Conservation (phyloP, 2,888 invertebrate genomes). For the Dasypolia templi region DNA sequence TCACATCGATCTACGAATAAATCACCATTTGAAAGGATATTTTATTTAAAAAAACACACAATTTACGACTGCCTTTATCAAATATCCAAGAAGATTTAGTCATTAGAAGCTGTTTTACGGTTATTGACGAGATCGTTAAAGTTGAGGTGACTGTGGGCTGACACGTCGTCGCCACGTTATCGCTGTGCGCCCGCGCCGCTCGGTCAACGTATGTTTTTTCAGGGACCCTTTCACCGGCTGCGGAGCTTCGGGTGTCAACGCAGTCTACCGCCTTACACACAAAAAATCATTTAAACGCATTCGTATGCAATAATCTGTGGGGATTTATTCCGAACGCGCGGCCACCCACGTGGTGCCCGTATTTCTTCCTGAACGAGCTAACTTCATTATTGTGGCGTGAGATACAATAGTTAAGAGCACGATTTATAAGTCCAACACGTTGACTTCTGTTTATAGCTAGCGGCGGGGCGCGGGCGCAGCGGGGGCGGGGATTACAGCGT, state of each 20-base stretch:
- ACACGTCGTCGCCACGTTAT: constrained; percentile 68
- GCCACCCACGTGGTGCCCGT: constrained; percentile 89
- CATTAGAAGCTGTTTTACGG: constrained; percentile 61
- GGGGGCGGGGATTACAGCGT: constrained; percentile 88
- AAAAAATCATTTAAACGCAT: constrained; percentile 86
- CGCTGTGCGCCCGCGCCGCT: constrained; percentile 40
- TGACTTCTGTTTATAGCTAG: constrained; percentile 90
- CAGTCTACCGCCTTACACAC: constrained; percentile 79
- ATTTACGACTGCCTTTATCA: constrained; percentile 41
- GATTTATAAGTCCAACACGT: constrained; percentile 90
- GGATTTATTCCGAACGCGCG: constrained; percentile 85
- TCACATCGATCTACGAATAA: constrained; percentile 19
- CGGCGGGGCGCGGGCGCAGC: constrained; percentile 83
- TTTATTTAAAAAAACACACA: constrained; percentile 14
- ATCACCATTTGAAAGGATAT: constrained; percentile 36
- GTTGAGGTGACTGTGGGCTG: constrained; percentile 42
- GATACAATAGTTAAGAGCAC: constrained; percentile 90
- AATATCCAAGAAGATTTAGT: constrained; percentile 59
- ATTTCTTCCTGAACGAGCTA: constrained; percentile 90
- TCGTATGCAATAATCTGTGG: constrained; percentile 86
- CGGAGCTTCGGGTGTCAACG: constrained; percentile 79
- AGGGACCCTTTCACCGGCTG: constrained; percentile 83
- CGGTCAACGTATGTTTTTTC: constrained; percentile 84
- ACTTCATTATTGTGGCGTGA: constrained; percentile 90
- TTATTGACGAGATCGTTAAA: constrained; percentile 64